phyloP scores from a whole-genome alignment of 2,113 vertebrate genomes.

The Psammodynastes pulverulentus region DNA sequence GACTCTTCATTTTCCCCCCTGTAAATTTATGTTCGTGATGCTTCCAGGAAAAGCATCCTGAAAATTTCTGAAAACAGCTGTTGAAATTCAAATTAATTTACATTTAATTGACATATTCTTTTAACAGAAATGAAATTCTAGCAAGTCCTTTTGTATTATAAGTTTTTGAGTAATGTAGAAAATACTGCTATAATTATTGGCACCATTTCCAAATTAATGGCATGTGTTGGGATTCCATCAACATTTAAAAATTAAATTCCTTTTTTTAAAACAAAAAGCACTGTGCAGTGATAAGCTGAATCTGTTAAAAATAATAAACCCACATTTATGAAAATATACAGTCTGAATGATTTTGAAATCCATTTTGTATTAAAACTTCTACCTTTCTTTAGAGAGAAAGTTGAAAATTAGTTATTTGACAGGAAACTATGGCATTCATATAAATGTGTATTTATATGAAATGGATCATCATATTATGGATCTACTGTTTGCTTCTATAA shows the following conservation, averaged over 20 bases:
- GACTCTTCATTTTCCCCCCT: not conserved
- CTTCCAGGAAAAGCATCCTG: not conserved
- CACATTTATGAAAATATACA: conserved; percentile 25
- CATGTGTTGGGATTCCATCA: conserved; percentile 13
- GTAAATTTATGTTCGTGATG: not conserved
- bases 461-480: conserved; percentile 55
- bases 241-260: conserved; percentile 26
- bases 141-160: not conserved
- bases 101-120: not conserved
- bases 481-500: conserved; percentile 63
- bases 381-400: conserved; percentile 22
- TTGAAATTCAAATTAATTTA: not conserved
- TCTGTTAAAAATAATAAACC: conserved; percentile 44
- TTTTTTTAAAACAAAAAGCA: conserved; percentile 30
- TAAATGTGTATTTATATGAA: conserved; percentile 61
- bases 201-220: not conserved
- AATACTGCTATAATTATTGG: not conserved
- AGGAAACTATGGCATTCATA: conserved; percentile 42
- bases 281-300: conserved; percentile 9
- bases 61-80: not conserved
- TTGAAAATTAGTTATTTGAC: conserved; percentile 27
- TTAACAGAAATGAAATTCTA: not conserved
- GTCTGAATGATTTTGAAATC: conserved; percentile 32
- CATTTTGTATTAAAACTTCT: conserved; percentile 5
- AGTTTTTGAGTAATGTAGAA: not conserved